phyloP scores from a whole-genome alignment of 1,140 invertebrate genomes.

The Papilio aristodemus region DNA sequence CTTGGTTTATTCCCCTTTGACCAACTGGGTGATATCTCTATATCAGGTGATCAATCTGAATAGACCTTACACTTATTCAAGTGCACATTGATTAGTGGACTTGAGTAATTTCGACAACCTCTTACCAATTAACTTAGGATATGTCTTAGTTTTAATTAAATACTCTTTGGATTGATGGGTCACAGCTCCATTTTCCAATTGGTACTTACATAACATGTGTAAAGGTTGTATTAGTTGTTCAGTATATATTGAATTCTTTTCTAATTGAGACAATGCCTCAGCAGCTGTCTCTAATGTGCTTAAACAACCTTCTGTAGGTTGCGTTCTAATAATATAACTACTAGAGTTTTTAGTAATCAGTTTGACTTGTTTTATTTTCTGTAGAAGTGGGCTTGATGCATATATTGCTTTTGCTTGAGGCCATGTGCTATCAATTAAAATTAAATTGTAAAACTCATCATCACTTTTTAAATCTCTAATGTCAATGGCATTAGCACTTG shows the following conservation, averaged over 20 bases:
- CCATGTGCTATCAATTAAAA: constrained; percentile 97
- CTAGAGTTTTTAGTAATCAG: constrained; percentile 86
- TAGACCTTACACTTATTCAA: constrained; percentile 37
- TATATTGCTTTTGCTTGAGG: constrained; percentile 94
- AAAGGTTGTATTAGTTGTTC: constrained; percentile 88
- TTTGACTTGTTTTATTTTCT: constrained; percentile 87
- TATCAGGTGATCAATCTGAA: too few species aligned
- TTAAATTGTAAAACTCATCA: constrained; percentile 85
- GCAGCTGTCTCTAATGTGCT: constrained; percentile 96
- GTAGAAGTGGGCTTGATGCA: constrained; percentile 85
- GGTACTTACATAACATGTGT: constrained; percentile 90
- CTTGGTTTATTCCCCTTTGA: too few species aligned
- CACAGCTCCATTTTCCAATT: constrained; percentile 94
- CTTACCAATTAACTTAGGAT: constrained; percentile 91
- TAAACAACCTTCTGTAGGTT: constrained; percentile 94
- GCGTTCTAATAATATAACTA: constrained; percentile 95
- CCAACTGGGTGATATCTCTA: too few species aligned
- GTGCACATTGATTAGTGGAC: constrained; percentile 56
- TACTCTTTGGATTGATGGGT: constrained; percentile 96
- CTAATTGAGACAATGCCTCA: constrained; percentile 88
- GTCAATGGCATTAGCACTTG: constrained; percentile 87
- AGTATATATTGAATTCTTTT: constrained; percentile 84
- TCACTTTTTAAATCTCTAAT: constrained; percentile 76
- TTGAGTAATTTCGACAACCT: constrained; percentile 84
- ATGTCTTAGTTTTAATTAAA: constrained; percentile 91